phyloP scores from a whole-genome alignment of 2,113 vertebrate genomes.

The Spheniscus mendiculus region DNA sequence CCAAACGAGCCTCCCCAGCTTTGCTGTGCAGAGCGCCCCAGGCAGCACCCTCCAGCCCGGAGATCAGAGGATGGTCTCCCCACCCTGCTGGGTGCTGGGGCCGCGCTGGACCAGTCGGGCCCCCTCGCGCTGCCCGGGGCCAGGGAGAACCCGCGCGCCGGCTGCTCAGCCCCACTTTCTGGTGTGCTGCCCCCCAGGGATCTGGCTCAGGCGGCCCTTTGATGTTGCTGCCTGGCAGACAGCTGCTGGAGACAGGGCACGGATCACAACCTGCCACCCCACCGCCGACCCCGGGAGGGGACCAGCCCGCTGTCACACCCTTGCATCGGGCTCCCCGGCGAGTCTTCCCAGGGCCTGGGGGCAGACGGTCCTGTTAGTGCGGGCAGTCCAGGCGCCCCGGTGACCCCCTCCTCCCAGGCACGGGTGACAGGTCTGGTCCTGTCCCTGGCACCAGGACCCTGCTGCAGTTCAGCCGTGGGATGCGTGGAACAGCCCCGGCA shows the following conservation, averaged over 20 bases:
- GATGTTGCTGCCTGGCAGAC: slow-evolving; percentile 22
- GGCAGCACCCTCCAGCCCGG: not conserved
- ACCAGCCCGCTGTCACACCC: slow-evolving; percentile 17
- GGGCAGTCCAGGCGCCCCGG: not conserved
- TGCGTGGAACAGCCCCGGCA: not conserved
- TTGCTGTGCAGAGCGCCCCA: not conserved
- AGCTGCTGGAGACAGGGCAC: not conserved
- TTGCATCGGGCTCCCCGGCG: not conserved
- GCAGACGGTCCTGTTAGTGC: not conserved
- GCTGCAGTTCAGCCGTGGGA: not conserved
- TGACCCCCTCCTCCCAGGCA: not conserved
- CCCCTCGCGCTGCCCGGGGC: not conserved
- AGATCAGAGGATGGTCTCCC: slow-evolving; percentile 36
- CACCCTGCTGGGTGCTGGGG: not conserved
- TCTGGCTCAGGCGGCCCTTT: not conserved
- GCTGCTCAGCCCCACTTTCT: not conserved
- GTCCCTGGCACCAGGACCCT: not conserved
- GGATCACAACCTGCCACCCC: not conserved
- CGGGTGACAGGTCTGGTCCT: slow-evolving; percentile 12
- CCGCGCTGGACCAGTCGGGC: not conserved
- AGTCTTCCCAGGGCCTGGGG: not conserved
- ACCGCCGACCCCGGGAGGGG: not conserved
- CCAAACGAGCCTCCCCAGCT: slow-evolving; percentile 7
- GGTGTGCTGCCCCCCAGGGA: not conserved
- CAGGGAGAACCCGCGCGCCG: not conserved